These are phyloP conservation scores for Tinea pellionella DNA, from an alignment of 2,888 invertebrate genomes.

Conservation along the genomic window DNA sequence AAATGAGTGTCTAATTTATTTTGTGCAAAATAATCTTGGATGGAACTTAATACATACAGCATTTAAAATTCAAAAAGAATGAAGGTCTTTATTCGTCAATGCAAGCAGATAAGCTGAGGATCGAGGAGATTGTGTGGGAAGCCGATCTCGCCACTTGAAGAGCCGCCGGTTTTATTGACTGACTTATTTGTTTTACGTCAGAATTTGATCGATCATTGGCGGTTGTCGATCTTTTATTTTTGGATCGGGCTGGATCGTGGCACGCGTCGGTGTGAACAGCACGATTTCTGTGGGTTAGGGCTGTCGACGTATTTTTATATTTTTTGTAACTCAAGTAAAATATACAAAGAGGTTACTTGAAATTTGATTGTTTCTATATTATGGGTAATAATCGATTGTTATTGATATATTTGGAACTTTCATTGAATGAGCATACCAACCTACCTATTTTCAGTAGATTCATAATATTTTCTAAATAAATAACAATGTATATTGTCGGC, in stretches of 20 bases:
- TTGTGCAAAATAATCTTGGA: not conserved
- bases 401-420: not conserved
- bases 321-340: not conserved
- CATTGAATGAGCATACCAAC: too few species aligned
- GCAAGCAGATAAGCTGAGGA: not conserved
- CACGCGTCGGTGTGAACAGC: slow-evolving; percentile 22
- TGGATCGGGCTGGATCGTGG: slow-evolving; percentile 19
- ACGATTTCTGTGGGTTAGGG: slow-evolving; percentile 8
- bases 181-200: slow-evolving; percentile 62
- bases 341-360: not conserved
- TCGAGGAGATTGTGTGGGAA: slow-evolving; percentile 6
- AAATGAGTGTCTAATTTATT: too few species aligned
- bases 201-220: slow-evolving; percentile 57
- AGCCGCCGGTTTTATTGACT: slow-evolving; percentile 13
- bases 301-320: not conserved
- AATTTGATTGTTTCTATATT: not conserved
- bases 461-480: too few species aligned
- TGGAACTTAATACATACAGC: not conserved
- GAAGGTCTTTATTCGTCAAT: slow-evolving; percentile 3
- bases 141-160: slow-evolving; percentile 12
- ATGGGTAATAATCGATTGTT: not conserved
- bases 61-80: not conserved
- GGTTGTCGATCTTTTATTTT: slow-evolving; percentile 40
- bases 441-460: too few species aligned
- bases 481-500: not conserved